Evolutionary conservation across 1,140 invertebrate species (phyloP), one percentile per base, ranked within the genome.

Genomic region (Ylistrum balloti): DNA sequence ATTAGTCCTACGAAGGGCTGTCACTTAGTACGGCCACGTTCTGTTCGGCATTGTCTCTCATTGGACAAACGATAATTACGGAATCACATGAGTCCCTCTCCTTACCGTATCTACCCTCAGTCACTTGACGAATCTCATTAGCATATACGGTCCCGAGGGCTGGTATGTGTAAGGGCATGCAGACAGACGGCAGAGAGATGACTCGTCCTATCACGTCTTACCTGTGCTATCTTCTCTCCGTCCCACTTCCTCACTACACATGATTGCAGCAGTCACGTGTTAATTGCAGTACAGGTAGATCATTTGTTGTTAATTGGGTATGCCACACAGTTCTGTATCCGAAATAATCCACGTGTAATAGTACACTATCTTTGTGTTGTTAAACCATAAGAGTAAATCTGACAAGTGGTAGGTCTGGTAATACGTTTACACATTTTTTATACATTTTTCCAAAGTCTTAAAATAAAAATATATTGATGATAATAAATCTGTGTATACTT

Each of bases 11-110:
- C 56, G 56, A 74, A 28, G 56, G 41, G 56, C 56, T 74, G 56
- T 74, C 56, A 74, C 56, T 74, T 74, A 74, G 56, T 74, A 74
- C 56, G n/a, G 56, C 56, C 56, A 74, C 56, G 56, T 74, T 28
- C 56, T 28, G 56, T 22, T 74, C 56, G 56, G 56, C 56, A 74
- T 74, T 74, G 56, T 74, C 56, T 74, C 56, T 74, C 56, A 74
- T 74, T 74, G 56, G 56, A 74, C 56, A n/a, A n/a, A 22, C 56
- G 56, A 22, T 74, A 74, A 74, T 74, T 74, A 28, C 56, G 28
- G 56, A 22, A 74, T 74, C 56, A 74, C 56, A 74, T 74, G 56
- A 74, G 56, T 28, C 56, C n/a, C 28, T n/a, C 22, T 28, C 9
- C 56, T 3, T 74, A 74, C n/a, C 0, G 56, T 74, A 74, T 74